Percentiles rank a stretch among this genome's conserved stretches.
Evolutionary conservation across 1,140 invertebrate species (phyloP).

Genomic region (Achroia grisella): DNA sequence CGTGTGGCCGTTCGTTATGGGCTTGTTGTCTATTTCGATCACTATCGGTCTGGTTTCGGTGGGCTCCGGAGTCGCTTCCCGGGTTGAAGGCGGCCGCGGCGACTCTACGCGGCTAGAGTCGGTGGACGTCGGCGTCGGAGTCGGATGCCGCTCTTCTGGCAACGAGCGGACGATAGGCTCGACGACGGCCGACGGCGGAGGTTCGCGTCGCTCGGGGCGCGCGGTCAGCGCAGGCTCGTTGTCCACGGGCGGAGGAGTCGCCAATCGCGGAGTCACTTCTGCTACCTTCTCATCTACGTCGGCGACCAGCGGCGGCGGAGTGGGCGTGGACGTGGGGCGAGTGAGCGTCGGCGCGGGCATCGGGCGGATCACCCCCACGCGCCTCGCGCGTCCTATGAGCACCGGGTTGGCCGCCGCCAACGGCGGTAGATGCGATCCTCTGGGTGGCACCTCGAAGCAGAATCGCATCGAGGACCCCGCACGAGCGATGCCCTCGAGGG

Average conservation of each 20-base stretch:
- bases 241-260: constrained; percentile 27
- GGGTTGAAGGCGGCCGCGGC: background rate
- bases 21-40: constrained; percentile 15
- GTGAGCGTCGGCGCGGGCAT: constrained; percentile 66
- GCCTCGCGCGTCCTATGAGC: constrained; percentile 46
- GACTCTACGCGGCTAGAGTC: too few relatives aligned
- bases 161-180: constrained; percentile 42
- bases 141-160: constrained; percentile 11
- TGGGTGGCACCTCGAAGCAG: constrained; percentile 69
- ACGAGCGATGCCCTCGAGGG: constrained; percentile 80
- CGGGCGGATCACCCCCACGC: constrained; percentile 77
- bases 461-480: constrained; percentile 78
- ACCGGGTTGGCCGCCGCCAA: constrained; percentile 51
- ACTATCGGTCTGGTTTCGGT: constrained; percentile 1
- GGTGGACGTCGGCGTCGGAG: background rate
- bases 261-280: constrained; percentile 25
- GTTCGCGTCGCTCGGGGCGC: constrained; percentile 30
- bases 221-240: constrained; percentile 15
- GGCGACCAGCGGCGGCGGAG: constrained; percentile 14
- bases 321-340: constrained; percentile 8
- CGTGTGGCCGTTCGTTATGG: constrained; percentile 37
- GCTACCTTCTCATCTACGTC: constrained; percentile 36
- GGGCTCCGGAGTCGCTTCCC: background rate
- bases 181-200: constrained; percentile 42
- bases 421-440: constrained; percentile 74